Base-by-base conservation (phyloP, 2,113 vertebrate genomes). In the Bungarus multicinctus region DNA sequence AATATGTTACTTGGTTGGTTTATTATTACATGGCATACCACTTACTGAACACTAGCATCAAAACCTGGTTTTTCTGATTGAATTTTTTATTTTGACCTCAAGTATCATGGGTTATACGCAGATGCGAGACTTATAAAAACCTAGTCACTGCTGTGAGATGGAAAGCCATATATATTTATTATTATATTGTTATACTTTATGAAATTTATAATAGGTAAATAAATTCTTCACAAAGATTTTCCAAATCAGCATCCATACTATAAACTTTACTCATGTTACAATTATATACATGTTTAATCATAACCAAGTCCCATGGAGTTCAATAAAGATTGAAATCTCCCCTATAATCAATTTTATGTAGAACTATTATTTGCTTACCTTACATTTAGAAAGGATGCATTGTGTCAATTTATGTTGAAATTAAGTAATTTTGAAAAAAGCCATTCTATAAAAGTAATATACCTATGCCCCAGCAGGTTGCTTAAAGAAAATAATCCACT, bases 381-480 rank as follows among this genome's bases (percentile, higher is more conserved):
- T 45, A 94, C 47, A 53, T n/a, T 50, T 30, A 34, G 22, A n/a
- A 23, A 25, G n/a, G 20, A 34, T 55, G 53, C 34, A 22, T 39
- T 57, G 5, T 27, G 4, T 52, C 53, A 86, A 52, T 16, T 94
- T 93, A 94, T 20, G 1, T 87, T 74, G 74, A 93, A 85, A 85
- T 91, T 92, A 60, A 93, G 95, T 55, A 94, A 94, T 91, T 23
- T 47, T 95, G 57, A 57, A 89, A 81, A 81, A 93, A 45, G 55
- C 81, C 91, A 39, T 57, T 0, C 55, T 23, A 52, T 85, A 90
- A 88, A 64, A 94, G 23, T 53, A 89, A 93, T 87, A 90, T 94
- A 90, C 3, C 0, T 0, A 30, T 87, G 57, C 20, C 50, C 50
- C 27, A 74, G 12, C 88, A 92, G 91, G 57, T 90, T 87, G 88